These are phyloP conservation scores for Clinocottus analis DNA, from an alignment of 2,113 vertebrate genomes.

Conservation along the genomic window DNA sequence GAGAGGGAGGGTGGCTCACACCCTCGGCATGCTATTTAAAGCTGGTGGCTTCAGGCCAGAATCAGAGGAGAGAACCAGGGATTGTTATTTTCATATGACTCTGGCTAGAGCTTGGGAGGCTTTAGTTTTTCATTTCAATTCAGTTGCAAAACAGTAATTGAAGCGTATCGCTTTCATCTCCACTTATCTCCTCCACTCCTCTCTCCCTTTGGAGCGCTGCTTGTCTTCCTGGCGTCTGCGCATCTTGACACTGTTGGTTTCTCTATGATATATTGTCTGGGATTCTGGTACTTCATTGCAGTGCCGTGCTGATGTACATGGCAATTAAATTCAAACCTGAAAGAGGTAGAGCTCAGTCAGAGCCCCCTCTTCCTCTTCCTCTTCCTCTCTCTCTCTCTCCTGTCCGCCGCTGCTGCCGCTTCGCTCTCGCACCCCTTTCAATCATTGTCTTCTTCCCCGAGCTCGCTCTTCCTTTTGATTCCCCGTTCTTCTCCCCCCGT, in stretches of 20 bases:
- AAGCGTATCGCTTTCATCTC: slow-evolving; percentile 75
- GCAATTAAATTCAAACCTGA: slow-evolving; percentile 78
- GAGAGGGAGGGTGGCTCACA: slow-evolving; percentile 30
- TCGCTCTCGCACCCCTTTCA: slow-evolving; percentile 62
- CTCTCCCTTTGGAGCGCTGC: slow-evolving; percentile 65
- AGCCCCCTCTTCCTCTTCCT: neutral
- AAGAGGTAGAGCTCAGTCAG: slow-evolving; percentile 55
- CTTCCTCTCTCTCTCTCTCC: neutral
- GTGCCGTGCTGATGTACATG: slow-evolving; percentile 67
- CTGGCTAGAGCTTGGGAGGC: slow-evolving; percentile 47
- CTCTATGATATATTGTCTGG: slow-evolving; percentile 73
- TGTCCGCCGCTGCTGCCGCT: slow-evolving; percentile 20
- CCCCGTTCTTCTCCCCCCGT: slow-evolving; percentile 10
- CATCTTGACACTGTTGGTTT: slow-evolving; percentile 73
- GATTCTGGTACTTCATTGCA: slow-evolving; percentile 66
- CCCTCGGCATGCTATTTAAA: slow-evolving; percentile 60
- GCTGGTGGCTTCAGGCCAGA: slow-evolving; percentile 64
- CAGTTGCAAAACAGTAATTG: slow-evolving; percentile 73
- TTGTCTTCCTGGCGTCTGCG: slow-evolving; percentile 58
- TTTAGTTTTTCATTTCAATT: slow-evolving; percentile 64
- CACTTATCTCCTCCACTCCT: slow-evolving; percentile 71
- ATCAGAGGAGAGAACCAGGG: slow-evolving; percentile 36
- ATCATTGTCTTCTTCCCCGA: slow-evolving; percentile 57
- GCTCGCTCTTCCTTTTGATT: slow-evolving; percentile 58
- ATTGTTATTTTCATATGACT: slow-evolving; percentile 67